Evolutionary conservation across 2,888 invertebrate species (phyloP).

Genomic region (Cyrtodaria siliqua): DNA sequence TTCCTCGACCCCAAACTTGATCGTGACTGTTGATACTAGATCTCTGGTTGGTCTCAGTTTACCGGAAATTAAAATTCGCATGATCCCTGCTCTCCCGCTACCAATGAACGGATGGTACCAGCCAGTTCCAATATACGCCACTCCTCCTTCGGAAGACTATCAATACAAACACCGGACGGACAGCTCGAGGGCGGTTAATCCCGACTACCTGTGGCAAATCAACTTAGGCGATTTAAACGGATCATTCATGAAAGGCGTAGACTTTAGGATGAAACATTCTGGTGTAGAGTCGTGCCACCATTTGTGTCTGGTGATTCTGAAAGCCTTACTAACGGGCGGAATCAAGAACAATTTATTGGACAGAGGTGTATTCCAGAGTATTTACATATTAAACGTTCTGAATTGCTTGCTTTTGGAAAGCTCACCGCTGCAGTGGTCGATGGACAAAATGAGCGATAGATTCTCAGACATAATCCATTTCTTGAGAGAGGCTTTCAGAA

Average conservation of each 20-base stretch:
- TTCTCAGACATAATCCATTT: conserved; percentile 77
- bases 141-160: conserved; percentile 59
- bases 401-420: conserved; percentile 77
- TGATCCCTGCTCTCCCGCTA: conserved; percentile 73
- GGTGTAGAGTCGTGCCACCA: conserved; percentile 69
- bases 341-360: conserved; percentile 67
- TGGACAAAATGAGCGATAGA: conserved; percentile 67
- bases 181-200: conserved; percentile 18
- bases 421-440: conserved; percentile 72
- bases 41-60: conserved; percentile 72
- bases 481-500: conserved; percentile 68
- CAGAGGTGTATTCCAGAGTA: conserved; percentile 67
- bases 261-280: conserved; percentile 59
- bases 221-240: conserved; percentile 62
- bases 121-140: conserved; percentile 68
- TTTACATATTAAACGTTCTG: conserved; percentile 68
- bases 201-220: conserved; percentile 71
- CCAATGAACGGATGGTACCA: conserved; percentile 64
- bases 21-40: conserved; percentile 72
- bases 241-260: conserved; percentile 49
- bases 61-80: conserved; percentile 69
- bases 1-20: conserved; percentile 58
- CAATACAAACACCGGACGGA: conserved; percentile 50
- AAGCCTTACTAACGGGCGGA: conserved; percentile 70
- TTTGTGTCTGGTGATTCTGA: conserved; percentile 71